A percentile compares a stretch with the other conserved stretches of the same genome.
These are phyloP conservation scores for Chaunax sp. DNA, from an alignment of 2,797 vertebrate genomes.

Conservation along the genomic window DNA sequence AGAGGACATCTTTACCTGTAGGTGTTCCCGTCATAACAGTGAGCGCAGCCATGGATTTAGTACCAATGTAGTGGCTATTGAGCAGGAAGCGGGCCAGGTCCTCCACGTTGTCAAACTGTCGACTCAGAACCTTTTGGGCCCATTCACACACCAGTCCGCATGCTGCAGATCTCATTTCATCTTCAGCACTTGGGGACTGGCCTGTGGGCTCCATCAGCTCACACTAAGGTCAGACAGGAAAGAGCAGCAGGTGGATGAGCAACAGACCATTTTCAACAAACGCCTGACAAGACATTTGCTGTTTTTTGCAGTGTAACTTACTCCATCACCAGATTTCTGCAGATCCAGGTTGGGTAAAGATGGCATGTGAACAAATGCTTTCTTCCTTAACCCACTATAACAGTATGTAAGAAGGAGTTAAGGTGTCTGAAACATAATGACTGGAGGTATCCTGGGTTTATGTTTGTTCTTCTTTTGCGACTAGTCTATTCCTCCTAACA, in stretches of 20 bases:
- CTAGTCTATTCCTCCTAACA: no score
- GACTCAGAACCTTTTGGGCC: constrained; percentile 98
- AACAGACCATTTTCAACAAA: not conserved
- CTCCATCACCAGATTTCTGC: constrained; percentile 97
- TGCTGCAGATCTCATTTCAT: constrained; percentile 95
- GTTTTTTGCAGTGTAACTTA: constrained; percentile 67
- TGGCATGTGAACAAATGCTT: constrained; percentile 99
- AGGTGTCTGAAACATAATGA: constrained; percentile 75
- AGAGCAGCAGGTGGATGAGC: constrained; percentile 23
- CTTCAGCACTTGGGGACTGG: constrained; percentile 93
- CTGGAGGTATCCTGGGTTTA: not conserved
- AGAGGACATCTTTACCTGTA: constrained; percentile 84
- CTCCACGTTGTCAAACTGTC: constrained; percentile 96
- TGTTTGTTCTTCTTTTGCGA: no score
- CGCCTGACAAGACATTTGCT: not conserved
- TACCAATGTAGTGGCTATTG: constrained; percentile 98
- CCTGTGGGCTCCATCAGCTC: constrained; percentile 92
- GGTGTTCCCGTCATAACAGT: constrained; percentile 97
- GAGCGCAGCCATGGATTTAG: constrained; percentile 97
- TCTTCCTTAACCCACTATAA: constrained; percentile 99
- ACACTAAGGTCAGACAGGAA: constrained; percentile 80
- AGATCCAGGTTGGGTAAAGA: constrained; percentile 97
- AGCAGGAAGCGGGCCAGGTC: constrained; percentile 97
- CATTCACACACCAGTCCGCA: constrained; percentile 98
- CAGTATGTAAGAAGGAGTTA: constrained; percentile 94